Percentiles rank a stretch among this genome's conserved stretches.
These are phyloP conservation scores for Myotis vivesi DNA, from an alignment of 2,797 vertebrate species.

Conservation along the genomic window DNA sequence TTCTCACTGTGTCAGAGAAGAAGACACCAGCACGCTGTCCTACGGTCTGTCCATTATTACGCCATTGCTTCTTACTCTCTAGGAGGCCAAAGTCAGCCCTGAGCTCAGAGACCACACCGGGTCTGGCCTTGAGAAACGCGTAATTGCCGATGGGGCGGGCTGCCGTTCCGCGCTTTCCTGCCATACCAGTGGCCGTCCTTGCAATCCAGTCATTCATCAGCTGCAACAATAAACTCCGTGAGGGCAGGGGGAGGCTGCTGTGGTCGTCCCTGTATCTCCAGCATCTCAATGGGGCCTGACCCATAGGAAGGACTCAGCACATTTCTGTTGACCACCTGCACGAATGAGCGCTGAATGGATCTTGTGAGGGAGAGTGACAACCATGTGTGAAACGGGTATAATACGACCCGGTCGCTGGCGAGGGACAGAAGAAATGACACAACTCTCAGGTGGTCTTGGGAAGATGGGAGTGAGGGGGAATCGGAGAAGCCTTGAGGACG, in stretches of 20 bases:
- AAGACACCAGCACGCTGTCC: neutral
- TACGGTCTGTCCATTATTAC: neutral
- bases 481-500: neutral
- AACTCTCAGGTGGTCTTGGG: neutral
- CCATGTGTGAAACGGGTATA: neutral
- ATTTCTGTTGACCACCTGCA: neutral
- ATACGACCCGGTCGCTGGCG: neutral
- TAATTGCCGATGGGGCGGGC: neutral
- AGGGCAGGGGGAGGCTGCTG: rapidly evolving
- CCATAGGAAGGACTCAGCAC: neutral
- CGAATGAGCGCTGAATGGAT: neutral
- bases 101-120: neutral
- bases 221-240: neutral
- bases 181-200: rapidly evolving
- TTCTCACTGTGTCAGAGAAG: neutral
- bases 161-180: rapidly evolving
- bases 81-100: neutral
- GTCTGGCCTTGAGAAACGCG: neutral
- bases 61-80: neutral
- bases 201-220: neutral
- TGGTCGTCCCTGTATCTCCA: neutral
- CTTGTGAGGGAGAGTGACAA: neutral
- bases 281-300: no score
- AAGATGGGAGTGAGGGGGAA: neutral
- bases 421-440: rapidly evolving